Base-by-base conservation (phyloP, 1,140 invertebrate species). In the Campodea augens region DNA sequence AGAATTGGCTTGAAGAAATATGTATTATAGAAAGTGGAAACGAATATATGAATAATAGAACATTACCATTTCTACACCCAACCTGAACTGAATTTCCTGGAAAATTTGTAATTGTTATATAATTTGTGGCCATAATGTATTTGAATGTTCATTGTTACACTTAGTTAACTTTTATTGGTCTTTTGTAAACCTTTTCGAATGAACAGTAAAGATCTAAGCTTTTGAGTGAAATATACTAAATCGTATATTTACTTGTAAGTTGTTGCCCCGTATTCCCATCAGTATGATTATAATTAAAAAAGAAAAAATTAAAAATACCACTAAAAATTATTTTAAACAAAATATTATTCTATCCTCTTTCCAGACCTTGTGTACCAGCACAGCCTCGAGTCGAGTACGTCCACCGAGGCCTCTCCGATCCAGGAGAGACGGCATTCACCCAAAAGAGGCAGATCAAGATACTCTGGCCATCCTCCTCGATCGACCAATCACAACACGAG, bases 321-420 rank as follows among this genome's bases (percentile, higher is more conserved):
- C 15, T 15, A 7, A 32, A 32, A 32, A n/a, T n/a, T n/a, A n/a
- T n/a, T n/a, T 32, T 15, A 15, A 32, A 32, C 7, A 10, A 32
- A 32, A 7, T 32, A 15, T 32, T 7, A 32, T 7, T 32, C 27
- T 10, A 7, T 32, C 27, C 27, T 32, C 27, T 39, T 18, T 20
- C 19, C 39, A 41, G 39, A 41, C 22, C 22, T 41, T 20, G 18
- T 41, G 53, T 65, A 66, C 60, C 39, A 41, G n/a, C n/a, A n/a
- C 60, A 63, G 62, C 52, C 64, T 64, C 55, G 64, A 67, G 61
- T 66, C 65, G 59, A 66, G 63, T 60, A 67, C 65, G 57, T 67
- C 65, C 60, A 66, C 65, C 53, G 65, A 65, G 59, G 63, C 63
- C 56, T 68, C 64, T 60, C 66, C 64, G 60, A 66, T 63, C 62